Conservation (phyloP, 2,888 invertebrate genomes). For the Hartigia nigra region DNA sequence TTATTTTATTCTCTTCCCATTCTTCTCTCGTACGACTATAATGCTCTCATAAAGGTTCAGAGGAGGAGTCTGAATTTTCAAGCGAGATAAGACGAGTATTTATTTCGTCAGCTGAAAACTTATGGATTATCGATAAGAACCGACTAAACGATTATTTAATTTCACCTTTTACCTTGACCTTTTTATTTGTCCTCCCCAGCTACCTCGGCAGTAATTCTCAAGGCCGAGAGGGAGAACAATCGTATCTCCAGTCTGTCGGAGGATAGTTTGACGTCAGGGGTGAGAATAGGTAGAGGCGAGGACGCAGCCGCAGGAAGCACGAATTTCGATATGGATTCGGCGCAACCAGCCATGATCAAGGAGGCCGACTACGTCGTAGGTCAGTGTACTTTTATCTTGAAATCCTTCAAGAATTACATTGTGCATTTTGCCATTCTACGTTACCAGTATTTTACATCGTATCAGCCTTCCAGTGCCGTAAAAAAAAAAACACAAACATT, state of each 20-base stretch:
- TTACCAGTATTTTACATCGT: not conserved
- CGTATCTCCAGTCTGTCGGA: conserved; percentile 54
- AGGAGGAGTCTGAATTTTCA: not conserved
- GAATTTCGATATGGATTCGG: conserved; percentile 40
- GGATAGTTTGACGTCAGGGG: conserved; percentile 48
- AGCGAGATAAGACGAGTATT: not conserved
- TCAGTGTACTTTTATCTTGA: conserved; percentile 41
- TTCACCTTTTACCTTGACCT: not conserved
- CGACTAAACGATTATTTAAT: not conserved
- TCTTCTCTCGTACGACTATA: not conserved
- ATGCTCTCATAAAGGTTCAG: not conserved
- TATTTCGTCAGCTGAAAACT: not conserved
- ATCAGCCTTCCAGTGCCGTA: not conserved
- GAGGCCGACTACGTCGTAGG: conserved; percentile 62
- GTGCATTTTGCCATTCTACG: not conserved
- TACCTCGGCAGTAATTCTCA: conserved; percentile 56
- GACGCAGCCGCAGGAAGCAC: conserved; percentile 55
- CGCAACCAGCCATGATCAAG: conserved; percentile 58
- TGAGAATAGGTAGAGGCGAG: conserved; percentile 54
- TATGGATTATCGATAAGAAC: not conserved
- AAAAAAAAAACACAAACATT: not conserved
- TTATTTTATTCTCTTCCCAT: not conserved
- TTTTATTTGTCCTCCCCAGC: conserved; percentile 34
- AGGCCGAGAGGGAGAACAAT: conserved; percentile 51
- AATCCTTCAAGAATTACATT: not conserved